phyloP scores from a whole-genome alignment of 2,888 invertebrate species.

The Timema podura region DNA sequence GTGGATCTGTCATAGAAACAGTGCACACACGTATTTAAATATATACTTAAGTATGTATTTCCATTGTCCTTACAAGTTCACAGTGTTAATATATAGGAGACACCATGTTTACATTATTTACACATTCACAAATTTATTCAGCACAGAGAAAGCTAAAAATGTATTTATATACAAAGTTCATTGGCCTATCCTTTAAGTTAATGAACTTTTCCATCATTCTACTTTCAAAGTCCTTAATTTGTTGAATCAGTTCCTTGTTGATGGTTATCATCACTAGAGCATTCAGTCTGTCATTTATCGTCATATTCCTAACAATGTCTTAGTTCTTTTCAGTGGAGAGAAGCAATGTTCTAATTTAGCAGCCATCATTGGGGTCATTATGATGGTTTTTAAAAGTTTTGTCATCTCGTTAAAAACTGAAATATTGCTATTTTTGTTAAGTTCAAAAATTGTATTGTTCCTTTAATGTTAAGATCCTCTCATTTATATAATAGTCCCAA shows the following conservation, averaged over 20 bases:
- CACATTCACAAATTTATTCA: no score
- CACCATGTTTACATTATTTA: no score
- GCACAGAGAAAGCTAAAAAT: no score
- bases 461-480: neutral
- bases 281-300: neutral
- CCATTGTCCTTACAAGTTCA: no score
- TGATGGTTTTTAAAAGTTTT: neutral
- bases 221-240: neutral
- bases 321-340: neutral
- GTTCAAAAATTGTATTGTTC: neutral
- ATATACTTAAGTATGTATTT: no score
- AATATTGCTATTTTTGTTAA: neutral
- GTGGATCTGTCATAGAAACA: no score
- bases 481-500: neutral
- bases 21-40: no score
- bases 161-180: neutral
- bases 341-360: neutral
- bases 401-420: neutral
- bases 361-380: neutral
- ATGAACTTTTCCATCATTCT: neutral
- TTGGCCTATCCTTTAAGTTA: neutral
- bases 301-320: neutral
- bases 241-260: neutral
- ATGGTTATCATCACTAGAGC: neutral
- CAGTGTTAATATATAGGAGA: no score